These are phyloP conservation scores for Charadrius vociferus DNA, from an alignment of 2,113 vertebrate genomes.

Conservation along the genomic window DNA sequence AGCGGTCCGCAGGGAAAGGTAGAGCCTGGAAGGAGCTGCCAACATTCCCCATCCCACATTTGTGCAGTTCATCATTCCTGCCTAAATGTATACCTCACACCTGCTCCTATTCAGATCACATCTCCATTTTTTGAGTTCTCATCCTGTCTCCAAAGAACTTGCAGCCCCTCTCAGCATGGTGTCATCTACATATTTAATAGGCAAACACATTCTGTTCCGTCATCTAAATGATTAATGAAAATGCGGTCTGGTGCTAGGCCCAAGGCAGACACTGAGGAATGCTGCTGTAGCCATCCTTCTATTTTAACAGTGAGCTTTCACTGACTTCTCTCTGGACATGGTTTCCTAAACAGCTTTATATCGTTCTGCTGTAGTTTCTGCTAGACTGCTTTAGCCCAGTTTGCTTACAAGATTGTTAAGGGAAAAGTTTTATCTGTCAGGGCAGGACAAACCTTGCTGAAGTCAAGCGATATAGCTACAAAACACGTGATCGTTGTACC, in stretches of 20 bases:
- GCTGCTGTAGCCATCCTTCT: constrained; percentile 22
- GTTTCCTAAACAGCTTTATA: constrained; percentile 10
- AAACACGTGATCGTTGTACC: not conserved
- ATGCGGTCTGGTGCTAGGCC: constrained; percentile 1
- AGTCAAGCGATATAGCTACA: not conserved
- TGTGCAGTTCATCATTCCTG: constrained; percentile 69
- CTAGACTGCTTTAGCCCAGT: not conserved
- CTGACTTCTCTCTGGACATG: not conserved
- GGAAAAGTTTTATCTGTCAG: not conserved
- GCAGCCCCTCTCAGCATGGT: constrained; percentile 25
- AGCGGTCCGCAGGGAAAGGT: not conserved
- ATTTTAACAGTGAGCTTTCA: not conserved
- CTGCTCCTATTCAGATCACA: constrained; percentile 70
- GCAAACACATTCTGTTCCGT: constrained; percentile 65
- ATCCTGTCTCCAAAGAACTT: not conserved
- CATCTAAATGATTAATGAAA: constrained; percentile 64
- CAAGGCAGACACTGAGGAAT: constrained; percentile 44
- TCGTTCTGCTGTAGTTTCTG: not conserved
- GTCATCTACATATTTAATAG: constrained; percentile 66
- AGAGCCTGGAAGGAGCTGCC: constrained; percentile 58
- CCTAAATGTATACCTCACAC: constrained; percentile 69
- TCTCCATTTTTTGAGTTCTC: constrained; percentile 71
- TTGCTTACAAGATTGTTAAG: not conserved
- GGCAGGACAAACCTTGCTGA: not conserved
- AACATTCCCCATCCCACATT: constrained; percentile 67